These are phyloP conservation scores for Fragariocoptes setiger DNA, from an alignment of 1,140 invertebrate genomes.

Conservation along the genomic window DNA sequence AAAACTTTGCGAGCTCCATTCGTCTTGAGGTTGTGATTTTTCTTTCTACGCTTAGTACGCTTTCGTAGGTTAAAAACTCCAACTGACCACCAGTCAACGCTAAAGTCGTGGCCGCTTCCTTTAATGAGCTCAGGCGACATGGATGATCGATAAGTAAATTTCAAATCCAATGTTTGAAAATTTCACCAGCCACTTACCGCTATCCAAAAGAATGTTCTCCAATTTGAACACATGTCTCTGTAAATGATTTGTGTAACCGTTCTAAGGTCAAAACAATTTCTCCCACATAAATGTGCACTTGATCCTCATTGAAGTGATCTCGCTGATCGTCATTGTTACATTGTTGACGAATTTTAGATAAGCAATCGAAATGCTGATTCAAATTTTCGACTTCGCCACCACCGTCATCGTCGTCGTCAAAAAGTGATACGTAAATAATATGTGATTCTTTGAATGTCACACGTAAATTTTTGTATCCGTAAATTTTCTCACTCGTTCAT, in stretches of 20 bases:
- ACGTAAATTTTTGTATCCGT: too few species aligned
- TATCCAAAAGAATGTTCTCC: conserved; percentile 53
- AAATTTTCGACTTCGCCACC: conserved; percentile 69
- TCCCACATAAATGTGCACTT: conserved; percentile 57
- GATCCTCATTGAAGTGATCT: conserved; percentile 46
- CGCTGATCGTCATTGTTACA: too few species aligned
- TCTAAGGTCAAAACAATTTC: conserved; percentile 68
- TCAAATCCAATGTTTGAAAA: too few species aligned
- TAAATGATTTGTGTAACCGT: conserved; percentile 68
- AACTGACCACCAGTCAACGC: conserved; percentile 89
- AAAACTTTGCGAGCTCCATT: too few species aligned
- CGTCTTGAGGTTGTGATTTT: too few species aligned
- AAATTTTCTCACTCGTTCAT: too few species aligned
- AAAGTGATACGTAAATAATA: conserved; percentile 60
- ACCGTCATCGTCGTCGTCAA: too few species aligned
- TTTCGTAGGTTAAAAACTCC: too few species aligned
- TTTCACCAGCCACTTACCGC: too few species aligned
- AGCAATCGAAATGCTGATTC: conserved; percentile 63
- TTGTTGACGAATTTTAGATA: too few species aligned
- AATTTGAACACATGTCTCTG: conserved; percentile 75
- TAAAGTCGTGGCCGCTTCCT: conserved; percentile 55
- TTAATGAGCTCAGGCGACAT: conserved; percentile 74
- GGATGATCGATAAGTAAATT: too few species aligned
- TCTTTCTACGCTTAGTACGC: too few species aligned
- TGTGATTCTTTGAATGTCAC: conserved; percentile 77